Evolutionary conservation across 2,113 vertebrate genomes (phyloP), one percentile per base, ranked within the genome.

Genomic region (Rhadina sibilatrix): DNA sequence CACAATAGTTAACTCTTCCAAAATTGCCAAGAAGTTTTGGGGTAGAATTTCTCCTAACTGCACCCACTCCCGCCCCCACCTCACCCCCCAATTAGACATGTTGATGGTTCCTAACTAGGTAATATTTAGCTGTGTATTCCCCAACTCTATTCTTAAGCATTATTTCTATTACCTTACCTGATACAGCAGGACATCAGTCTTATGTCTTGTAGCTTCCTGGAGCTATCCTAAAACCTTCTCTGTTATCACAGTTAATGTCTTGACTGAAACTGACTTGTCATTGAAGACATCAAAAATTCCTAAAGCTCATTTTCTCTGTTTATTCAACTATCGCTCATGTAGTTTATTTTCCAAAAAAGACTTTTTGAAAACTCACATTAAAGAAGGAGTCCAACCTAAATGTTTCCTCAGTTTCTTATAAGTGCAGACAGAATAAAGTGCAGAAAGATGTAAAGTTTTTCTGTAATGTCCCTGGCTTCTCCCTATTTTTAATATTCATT

Each of bases 31-130:
- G 12, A 59, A 11, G 8, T 56, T 64, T 76, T 35, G 72, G 15
- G 15, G 30, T 42, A 80, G 5, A 75, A 86, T 25, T 79, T 75
- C 1, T 66, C 25, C 63, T 64, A 22, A 74, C 28, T 40, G 40
- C 9, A 23, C n/a, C 1, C 4, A 3, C 1, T 1, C 2, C 30
- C 66, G 47, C 40, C 28, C 9, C n/a, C n/a, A 1, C 4, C 3
- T n/a, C n/a, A n/a, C n/a, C 1, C 1, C 3, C 24, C 59, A 47
- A 18, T 4, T 10, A 47, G 21, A 59, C 2, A 20, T 31, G 6
- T 22, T 28, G 18, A 37, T 17, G 52, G 20, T 30, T 93, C 30
- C 46, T 72, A 77, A 69, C 10, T 47, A 42, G 14, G 40, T 22
- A 33, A 49, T 77, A 72, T 44, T 77, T 86, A 80, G 10, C 18